Evolutionary conservation across 2,888 invertebrate species (phyloP).

Genomic region (Nymphalis c-album): DNA sequence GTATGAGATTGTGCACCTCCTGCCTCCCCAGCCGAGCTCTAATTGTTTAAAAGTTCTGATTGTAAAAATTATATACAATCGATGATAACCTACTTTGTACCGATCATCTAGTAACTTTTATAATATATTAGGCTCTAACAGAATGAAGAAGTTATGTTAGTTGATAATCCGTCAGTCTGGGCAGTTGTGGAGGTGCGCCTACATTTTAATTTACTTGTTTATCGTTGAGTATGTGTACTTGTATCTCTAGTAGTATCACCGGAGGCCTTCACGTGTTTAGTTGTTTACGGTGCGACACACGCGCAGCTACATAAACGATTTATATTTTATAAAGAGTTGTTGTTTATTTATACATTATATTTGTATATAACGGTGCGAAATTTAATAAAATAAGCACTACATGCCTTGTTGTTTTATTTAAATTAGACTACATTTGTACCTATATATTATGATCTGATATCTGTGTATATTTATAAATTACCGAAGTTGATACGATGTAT

Average conservation of each 20-base stretch:
- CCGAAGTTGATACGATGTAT: no score
- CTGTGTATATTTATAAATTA: no score
- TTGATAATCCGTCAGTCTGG: no score
- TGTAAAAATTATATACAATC: not conserved
- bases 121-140: no score
- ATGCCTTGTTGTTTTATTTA: conserved; percentile 55
- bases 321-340: conserved; percentile 79
- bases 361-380: conserved; percentile 79
- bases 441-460: no score
- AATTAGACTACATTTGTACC: not conserved
- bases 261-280: conserved; percentile 66
- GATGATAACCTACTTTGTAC: not conserved
- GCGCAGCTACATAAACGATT: conserved; percentile 54
- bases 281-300: conserved; percentile 43
- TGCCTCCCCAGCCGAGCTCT: not conserved
- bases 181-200: not conserved
- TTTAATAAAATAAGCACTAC: conserved; percentile 77
- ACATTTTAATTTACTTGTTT: conserved; percentile 3
- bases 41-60: not conserved
- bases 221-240: conserved; percentile 1
- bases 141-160: no score
- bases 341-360: conserved; percentile 80
- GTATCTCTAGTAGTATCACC: conserved; percentile 22
- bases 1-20: conserved; percentile 1
- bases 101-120: no score